A percentile compares a stretch with the other conserved stretches of the same genome.
These are phyloP conservation scores for Sylvilagus bachmani DNA, from an alignment of 2,113 vertebrate species.

Conservation along the genomic window DNA sequence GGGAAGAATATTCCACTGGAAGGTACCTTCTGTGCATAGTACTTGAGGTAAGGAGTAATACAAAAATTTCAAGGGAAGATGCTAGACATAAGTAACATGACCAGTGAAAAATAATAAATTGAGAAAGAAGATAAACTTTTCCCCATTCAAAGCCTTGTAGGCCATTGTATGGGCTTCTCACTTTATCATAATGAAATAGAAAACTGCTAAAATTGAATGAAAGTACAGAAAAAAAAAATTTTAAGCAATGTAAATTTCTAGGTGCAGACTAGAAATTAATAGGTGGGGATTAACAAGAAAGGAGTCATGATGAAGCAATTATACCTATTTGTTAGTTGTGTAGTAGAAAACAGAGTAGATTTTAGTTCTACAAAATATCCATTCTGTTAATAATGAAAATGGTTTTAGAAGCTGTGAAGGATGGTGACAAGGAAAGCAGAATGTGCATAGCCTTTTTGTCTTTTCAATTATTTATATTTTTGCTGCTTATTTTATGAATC, in stretches of 20 bases:
- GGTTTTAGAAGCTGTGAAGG: background rate
- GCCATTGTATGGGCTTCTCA: background rate
- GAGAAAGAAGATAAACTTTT: background rate
- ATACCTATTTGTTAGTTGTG: background rate
- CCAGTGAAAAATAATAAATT: background rate
- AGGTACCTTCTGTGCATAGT: background rate
- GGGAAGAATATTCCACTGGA: background rate
- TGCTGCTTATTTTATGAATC: background rate
- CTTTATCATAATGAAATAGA: conserved; percentile 10
- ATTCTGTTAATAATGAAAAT: background rate
- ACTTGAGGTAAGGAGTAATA: background rate
- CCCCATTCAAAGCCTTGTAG: background rate
- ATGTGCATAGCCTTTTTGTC: background rate
- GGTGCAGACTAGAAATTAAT: background rate
- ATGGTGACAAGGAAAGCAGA: background rate
- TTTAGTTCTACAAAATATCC: background rate
- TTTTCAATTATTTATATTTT: background rate
- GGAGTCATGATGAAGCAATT: background rate
- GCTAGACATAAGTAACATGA: background rate
- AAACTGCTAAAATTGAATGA: background rate
- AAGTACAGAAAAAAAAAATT: background rate
- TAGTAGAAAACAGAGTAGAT: conserved; percentile 5
- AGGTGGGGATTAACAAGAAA: background rate
- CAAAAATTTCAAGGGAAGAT: background rate
- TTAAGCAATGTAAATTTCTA: background rate